phyloP scores from a whole-genome alignment of 1,140 invertebrate genomes.

The Pissodes strobi region DNA sequence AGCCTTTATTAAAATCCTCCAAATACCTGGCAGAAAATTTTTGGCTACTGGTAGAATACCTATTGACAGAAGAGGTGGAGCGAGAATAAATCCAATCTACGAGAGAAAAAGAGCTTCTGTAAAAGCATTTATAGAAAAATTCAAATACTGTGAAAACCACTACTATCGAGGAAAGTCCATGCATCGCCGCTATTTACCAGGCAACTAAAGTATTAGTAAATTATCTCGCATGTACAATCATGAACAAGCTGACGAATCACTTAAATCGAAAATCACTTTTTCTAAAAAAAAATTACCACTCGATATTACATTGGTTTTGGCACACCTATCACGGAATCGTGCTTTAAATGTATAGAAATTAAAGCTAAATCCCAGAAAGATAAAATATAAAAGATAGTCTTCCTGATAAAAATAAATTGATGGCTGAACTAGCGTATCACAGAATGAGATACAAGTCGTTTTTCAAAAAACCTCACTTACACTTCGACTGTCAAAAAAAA shows the following conservation, averaged over 20 bases:
- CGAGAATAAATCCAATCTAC: neutral
- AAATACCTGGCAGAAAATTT: neutral
- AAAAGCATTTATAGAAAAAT: neutral
- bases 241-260: neutral
- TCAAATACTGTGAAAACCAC: neutral
- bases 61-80: constrained; percentile 1
- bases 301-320: neutral
- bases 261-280: too few species aligned
- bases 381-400: too few species aligned
- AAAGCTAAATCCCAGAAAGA: neutral
- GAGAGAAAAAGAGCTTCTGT: neutral
- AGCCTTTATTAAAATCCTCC: neutral
- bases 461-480: neutral
- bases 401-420: too few species aligned
- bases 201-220: too few species aligned
- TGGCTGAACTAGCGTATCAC: too few species aligned
- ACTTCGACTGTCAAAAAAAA: too few species aligned
- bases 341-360: constrained; percentile 2
- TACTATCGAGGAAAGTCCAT: neutral
- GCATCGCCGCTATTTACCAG: too few species aligned
- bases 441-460: neutral
- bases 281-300: neutral
- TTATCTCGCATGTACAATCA: neutral
- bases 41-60: too few species aligned
- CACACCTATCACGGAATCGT: too few species aligned